Percentiles rank a stretch among this genome's conserved stretches.
Evolutionary conservation across 2,797 vertebrate genomes (phyloP).

Genomic region (Diglossa cyanea): DNA sequence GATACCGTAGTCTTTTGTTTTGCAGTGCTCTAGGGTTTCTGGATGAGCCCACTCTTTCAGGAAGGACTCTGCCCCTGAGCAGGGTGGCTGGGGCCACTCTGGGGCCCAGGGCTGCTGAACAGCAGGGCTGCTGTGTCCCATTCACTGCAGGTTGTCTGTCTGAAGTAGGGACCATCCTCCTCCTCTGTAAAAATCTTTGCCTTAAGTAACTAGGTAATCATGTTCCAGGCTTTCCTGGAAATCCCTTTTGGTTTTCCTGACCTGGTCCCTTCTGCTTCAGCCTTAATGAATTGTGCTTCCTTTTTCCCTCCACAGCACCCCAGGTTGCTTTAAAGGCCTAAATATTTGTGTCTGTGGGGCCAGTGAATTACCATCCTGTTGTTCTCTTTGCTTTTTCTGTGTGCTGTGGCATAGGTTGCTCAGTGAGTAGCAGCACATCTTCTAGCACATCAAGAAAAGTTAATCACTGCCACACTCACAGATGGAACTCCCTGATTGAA

Average conservation of each 20-base stretch:
- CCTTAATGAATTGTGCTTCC: background rate
- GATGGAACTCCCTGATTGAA: background rate
- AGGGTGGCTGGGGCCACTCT: background rate
- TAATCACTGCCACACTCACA: background rate
- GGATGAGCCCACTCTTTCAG: background rate
- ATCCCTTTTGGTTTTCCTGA: background rate
- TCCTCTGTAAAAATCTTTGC: background rate
- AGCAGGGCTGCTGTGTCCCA: background rate
- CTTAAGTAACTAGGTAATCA: background rate
- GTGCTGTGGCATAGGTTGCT: background rate
- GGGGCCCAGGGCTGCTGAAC: background rate
- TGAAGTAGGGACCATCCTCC: background rate
- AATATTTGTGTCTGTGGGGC: background rate
- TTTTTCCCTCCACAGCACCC: background rate
- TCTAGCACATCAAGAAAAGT: background rate
- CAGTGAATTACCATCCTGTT: background rate
- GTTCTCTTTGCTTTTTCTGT: background rate
- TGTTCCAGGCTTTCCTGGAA: background rate
- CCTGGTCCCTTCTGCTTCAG: background rate
- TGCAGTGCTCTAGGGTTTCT: background rate
- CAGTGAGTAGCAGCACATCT: background rate
- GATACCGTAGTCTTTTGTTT: background rate
- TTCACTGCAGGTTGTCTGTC: background rate
- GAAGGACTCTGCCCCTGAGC: background rate
- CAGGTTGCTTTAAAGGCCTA: background rate